Evolutionary conservation across 2,113 vertebrate species (phyloP), one percentile per base, ranked within the genome.

Genomic region (Cololabis saira): DNA sequence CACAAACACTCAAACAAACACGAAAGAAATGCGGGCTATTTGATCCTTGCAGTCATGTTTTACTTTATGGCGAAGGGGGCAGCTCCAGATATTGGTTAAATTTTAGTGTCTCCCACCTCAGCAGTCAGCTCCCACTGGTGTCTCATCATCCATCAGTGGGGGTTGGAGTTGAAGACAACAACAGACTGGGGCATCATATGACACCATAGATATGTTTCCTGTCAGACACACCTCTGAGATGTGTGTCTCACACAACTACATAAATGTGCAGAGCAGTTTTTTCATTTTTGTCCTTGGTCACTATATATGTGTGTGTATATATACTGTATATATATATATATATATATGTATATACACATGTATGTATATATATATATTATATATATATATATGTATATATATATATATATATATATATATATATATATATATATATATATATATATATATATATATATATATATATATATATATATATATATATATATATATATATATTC

Each of bases 131-230:
- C 83, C 84, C 71, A 83, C 76, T 76, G 79, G 72, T 80, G 84
- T 83, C 83, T 85, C 90, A 80, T 91, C 90, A 91, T 93, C 86
- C 87, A 92, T 93, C 92, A 92, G 64, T 61, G 60, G 64, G 75
- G 75, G 69, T 64, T 74, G 80, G 67, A 80, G 73, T 45, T 68
- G 67, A 85, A 80, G 87, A 85, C 49, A 67, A 85, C 79, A 76
- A 76, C 81, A 80, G 78, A 60, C 83, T 30, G 77, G 64, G 74
- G 81, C 85, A 75, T 73, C 82, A 74, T 82, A 64, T 71, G 85
- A 90, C 90, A 87, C 85, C 45, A 11, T 55, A 65, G 44, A 80
- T 81, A 84, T 90, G 88, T 84, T 87, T 91, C 81, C 87, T 88
- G 67, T 92, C 91, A 89, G 55, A 76, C 78, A 82, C 90, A 92